These are phyloP conservation scores for Mimachlamys varia DNA, from an alignment of 2,888 invertebrate species.

Conservation along the genomic window DNA sequence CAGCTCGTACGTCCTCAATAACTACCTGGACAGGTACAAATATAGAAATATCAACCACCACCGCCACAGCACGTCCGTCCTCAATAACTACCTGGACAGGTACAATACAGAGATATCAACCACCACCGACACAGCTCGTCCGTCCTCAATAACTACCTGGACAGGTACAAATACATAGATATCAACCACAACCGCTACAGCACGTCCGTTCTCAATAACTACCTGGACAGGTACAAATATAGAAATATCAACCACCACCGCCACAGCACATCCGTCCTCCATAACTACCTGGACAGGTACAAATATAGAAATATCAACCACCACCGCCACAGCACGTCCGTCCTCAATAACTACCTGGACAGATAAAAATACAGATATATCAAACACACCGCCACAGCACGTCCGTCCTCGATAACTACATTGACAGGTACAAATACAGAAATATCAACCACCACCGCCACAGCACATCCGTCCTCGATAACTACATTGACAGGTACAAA, in stretches of 20 bases:
- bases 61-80: neutral
- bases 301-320: neutral
- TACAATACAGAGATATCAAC: neutral
- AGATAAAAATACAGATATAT: neutral
- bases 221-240: neutral
- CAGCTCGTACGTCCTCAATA: neutral
- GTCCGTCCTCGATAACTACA: neutral
- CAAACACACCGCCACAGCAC: neutral
- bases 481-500: neutral
- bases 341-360: neutral
- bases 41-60: neutral
- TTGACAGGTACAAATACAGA: neutral
- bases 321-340: neutral
- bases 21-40: neutral
- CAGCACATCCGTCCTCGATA: neutral
- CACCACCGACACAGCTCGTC: neutral
- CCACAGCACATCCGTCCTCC: neutral
- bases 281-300: neutral
- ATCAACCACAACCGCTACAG: neutral
- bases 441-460: neutral
- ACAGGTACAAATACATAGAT: neutral
- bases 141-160: neutral
- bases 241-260: neutral
- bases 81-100: neutral
- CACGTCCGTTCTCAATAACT: neutral